Conservation (phyloP, 2,888 invertebrate species). For the Drosophila cognata region DNA sequence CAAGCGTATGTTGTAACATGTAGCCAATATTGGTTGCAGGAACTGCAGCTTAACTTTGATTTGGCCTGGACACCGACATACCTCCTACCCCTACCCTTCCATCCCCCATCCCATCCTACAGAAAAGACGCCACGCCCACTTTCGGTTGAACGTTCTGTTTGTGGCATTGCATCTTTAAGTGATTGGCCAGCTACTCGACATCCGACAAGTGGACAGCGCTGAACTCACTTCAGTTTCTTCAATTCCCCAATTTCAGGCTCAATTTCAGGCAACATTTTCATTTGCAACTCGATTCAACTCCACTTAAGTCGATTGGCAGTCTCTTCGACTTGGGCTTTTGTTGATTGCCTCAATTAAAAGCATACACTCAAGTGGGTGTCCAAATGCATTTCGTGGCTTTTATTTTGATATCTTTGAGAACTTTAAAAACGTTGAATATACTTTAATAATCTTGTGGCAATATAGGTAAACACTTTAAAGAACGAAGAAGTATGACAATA, state of each 20-base stretch:
- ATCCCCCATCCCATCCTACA: too few relatives aligned
- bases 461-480: background rate
- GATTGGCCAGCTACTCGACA: conserved; percentile 45
- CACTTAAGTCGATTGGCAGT: conserved; percentile 18
- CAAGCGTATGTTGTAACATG: conserved; percentile 44
- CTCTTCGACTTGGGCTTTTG: conserved; percentile 12
- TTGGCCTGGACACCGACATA: conserved; percentile 24
- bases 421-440: conserved; percentile 2
- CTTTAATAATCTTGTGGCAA: background rate
- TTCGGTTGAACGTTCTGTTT: conserved; percentile 15
- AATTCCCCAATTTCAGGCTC: conserved; percentile 49
- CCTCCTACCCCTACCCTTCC: background rate
- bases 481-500: background rate
- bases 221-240: conserved; percentile 27
- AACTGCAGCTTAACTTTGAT: conserved; percentile 34
- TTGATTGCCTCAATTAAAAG: conserved; percentile 60
- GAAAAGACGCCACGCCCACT: background rate
- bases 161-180: conserved; percentile 47
- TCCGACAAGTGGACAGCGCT: conserved; percentile 22
- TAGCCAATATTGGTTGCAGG: conserved; percentile 35
- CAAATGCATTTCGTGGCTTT: background rate
- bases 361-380: conserved; percentile 34
- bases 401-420: conserved; percentile 7
- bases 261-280: conserved; percentile 43
- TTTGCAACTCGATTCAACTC: conserved; percentile 19